These are phyloP conservation scores for Spisula solida DNA, from an alignment of 2,888 invertebrate species.

Conservation along the genomic window DNA sequence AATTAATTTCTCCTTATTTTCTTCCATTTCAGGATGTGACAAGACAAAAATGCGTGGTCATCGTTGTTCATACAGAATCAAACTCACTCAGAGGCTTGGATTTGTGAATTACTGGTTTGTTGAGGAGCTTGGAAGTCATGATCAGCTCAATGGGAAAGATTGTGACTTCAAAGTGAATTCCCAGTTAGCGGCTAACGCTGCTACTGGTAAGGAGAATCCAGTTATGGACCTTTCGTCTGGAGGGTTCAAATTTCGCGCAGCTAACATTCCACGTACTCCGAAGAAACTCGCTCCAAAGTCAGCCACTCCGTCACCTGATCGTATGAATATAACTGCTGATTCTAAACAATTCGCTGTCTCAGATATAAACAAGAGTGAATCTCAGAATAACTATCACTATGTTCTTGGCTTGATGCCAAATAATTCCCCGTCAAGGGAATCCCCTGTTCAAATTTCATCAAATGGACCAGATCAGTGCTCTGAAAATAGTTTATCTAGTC, in stretches of 20 bases:
- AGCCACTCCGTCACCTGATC: slow-evolving; percentile 49
- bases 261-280: slow-evolving; percentile 36
- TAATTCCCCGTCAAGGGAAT: slow-evolving; percentile 55
- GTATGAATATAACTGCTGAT: slow-evolving; percentile 50
- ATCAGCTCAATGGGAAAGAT: slow-evolving; percentile 69
- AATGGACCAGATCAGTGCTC: not conserved
- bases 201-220: slow-evolving; percentile 31
- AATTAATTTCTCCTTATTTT: not conserved
- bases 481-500: slow-evolving; percentile 53
- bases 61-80: slow-evolving; percentile 83
- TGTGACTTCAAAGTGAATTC: slow-evolving; percentile 59
- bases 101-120: slow-evolving; percentile 84
- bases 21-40: slow-evolving; percentile 77
- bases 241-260: slow-evolving; percentile 39
- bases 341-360: slow-evolving; percentile 50
- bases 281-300: slow-evolving; percentile 45
- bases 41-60: slow-evolving; percentile 83
- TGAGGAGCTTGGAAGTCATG: slow-evolving; percentile 83
- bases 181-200: slow-evolving; percentile 33
- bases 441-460: slow-evolving; percentile 44
- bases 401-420: slow-evolving; percentile 65
- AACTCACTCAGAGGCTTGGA: slow-evolving; percentile 83
- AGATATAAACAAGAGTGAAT: slow-evolving; percentile 44
- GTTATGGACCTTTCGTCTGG: slow-evolving; percentile 46
- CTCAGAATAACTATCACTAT: slow-evolving; percentile 63